phyloP scores from a whole-genome alignment of 2,888 invertebrate genomes.

The Alloplasta piceator region DNA sequence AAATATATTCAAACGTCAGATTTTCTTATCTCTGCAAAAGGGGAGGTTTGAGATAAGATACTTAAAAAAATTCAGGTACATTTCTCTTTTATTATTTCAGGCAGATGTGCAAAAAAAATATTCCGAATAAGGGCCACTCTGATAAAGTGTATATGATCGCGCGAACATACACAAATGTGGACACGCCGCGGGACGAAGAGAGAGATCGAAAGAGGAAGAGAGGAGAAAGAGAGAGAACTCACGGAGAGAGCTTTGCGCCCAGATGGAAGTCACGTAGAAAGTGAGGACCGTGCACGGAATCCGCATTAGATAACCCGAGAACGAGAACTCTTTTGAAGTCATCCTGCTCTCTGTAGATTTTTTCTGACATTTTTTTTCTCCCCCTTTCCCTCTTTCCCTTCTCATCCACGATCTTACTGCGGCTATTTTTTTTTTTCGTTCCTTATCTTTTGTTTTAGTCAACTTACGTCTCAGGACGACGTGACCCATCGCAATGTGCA shows the following conservation, averaged over 20 bases:
- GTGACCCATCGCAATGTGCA: slow-evolving; percentile 13
- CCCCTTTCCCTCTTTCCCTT: background rate
- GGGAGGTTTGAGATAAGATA: too few species aligned
- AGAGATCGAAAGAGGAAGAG: slow-evolving; percentile 20
- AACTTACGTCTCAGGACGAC: slow-evolving; percentile 37
- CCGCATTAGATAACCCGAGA: slow-evolving; percentile 63
- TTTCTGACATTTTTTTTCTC: slow-evolving; percentile 12
- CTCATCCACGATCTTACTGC: background rate
- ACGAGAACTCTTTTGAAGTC: slow-evolving; percentile 37
- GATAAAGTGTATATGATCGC: slow-evolving; percentile 42
- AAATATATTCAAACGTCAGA: too few species aligned
- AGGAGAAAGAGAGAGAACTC: too few species aligned
- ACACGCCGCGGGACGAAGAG: slow-evolving; percentile 3
- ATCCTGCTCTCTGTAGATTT: slow-evolving; percentile 14
- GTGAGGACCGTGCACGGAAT: slow-evolving; percentile 65
- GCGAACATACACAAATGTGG: slow-evolving; percentile 64
- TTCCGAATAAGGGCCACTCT: too few species aligned
- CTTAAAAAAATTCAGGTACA: too few species aligned
- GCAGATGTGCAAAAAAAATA: too few species aligned
- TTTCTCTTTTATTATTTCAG: too few species aligned
- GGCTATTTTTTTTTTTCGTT: background rate
- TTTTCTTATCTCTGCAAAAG: too few species aligned
- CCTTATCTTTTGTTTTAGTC: slow-evolving; percentile 20
- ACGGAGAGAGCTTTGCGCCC: slow-evolving; percentile 44
- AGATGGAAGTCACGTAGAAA: slow-evolving; percentile 65